Base-by-base conservation (phyloP, 1,140 invertebrate genomes). In the Zaprionus lachaisei region DNA sequence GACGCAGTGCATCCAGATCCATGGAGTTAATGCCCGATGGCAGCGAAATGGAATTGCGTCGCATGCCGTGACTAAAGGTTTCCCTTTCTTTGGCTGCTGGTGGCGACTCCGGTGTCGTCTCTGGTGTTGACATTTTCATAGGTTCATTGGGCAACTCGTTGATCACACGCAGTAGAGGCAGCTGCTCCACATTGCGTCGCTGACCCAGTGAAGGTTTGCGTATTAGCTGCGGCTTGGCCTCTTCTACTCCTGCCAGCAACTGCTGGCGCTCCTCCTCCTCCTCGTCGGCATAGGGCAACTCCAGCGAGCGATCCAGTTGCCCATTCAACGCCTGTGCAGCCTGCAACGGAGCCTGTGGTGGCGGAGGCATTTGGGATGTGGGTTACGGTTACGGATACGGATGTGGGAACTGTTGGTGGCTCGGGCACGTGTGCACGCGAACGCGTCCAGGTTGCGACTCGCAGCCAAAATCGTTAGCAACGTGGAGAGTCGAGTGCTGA, bases 41-140 rank as follows among this genome's bases (percentile, higher is more conserved):
- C 83, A 92, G 41, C 4, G 91, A 92, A 26, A 92, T 92, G 2
- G 91, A 92, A 67, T 92, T 92, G 3, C 91, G 79, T 1, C 91
- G 66, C 14, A 92, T 63, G 5, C 85, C 86, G 0, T 70, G 85
- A 7, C 55, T 38, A 58, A 90, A 90, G 11, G 72, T 65, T 15
- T 87, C 78, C 38, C 54, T 55, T 26, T 37, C 60, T 1, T 4
- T 15, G 14, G 26, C 17, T 5, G 49, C 15, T 0, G 70, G 20
- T 2, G 72, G 54, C 5, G 79, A 38, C 22, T 71, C 15, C 12
- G 76, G 22, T 4, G 69, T 7, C 57, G 44, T 7, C 2, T 37
- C 22, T 7, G 55, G 11, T 28, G 64, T 15, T 9, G 41, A 11
- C 1, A 28, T 11, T 51, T 20, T 11, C 9, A 44, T 24, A 11